Evolutionary conservation across 2,797 vertebrate species (phyloP), one percentile per base, ranked within the genome.

Genomic region (Hyperoplus lanceolatus): DNA sequence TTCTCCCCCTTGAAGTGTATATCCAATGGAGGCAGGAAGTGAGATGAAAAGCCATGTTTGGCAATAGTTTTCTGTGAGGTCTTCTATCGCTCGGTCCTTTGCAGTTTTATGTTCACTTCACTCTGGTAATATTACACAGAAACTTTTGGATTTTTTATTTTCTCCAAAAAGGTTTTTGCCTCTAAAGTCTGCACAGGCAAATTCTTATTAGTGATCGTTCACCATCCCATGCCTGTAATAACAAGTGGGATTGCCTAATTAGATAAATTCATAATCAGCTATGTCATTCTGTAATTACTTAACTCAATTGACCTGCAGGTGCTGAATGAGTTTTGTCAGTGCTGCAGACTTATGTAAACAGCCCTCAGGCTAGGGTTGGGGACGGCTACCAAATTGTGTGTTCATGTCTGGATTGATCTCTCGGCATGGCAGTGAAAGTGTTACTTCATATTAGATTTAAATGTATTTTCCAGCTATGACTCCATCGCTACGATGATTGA

Each of bases 1-100:
- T 72, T 53, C 77, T 82, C 70, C 75, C 59, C 56, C 58, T 57
- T 85, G 77, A 89, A 91, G 91, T 87, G 71, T 88, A 87, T 81
- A 90, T 80, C 74, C 74, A 83, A 64, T 68, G 59, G 39, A 75
- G 80, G 68, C 55, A 84, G 83, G 71, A 85, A 84, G 57, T 7
- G 16, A 80, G 59, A 85, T 79, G 77, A 88, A 79, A 81, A 66
- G 55, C 86, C 81, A 86, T 86, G 62, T 92, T 87, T 70, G 80
- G 82, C 72, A 89, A 70, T 70, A 41, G 21, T 74, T 84, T 80
- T 85, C 78, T 66, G 73, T 65, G 59, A 14, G 78, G 66, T 85
- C 59, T 10, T 76, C n/a, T 75, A 4, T 73, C 1, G 7, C 41
- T 15, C 15, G 15, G 65, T 58, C 50, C 54, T 57, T 53, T 49